phyloP scores from a whole-genome alignment of 2,888 invertebrate genomes.

The Omphaloscelis lunosa region DNA sequence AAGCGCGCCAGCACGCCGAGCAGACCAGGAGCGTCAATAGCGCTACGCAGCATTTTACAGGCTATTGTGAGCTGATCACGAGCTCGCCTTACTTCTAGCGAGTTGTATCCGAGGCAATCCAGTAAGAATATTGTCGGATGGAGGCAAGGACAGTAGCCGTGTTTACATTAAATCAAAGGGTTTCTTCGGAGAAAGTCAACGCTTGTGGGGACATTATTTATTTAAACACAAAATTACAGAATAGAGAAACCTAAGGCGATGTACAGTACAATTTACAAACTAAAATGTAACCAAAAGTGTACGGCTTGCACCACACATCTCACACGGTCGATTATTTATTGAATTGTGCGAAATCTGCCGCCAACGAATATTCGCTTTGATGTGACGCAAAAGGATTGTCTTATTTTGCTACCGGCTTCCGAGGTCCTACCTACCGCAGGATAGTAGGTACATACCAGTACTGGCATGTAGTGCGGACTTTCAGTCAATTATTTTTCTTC shows the following conservation, averaged over 20 bases:
- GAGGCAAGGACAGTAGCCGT: no score
- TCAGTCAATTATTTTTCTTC: conserved; percentile 41
- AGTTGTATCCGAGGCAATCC: no score
- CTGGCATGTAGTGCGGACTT: conserved; percentile 10
- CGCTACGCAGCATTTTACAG: no score
- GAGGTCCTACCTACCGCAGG: neutral
- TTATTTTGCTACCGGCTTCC: conserved; percentile 60
- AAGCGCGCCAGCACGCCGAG: no score
- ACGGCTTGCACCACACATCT: conserved; percentile 55
- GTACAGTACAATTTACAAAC: neutral
- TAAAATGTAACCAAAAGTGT: neutral
- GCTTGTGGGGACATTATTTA: neutral
- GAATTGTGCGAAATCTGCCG: conserved; percentile 77
- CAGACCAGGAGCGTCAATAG: no score
- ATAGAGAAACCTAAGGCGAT: neutral
- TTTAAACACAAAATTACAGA: neutral
- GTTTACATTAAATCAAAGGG: neutral
- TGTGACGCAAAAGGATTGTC: conserved; percentile 77
- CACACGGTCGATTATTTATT: conserved; percentile 77
- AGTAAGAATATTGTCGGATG: no score
- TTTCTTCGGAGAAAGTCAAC: neutral
- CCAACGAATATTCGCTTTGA: conserved; percentile 71
- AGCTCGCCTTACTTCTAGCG: no score
- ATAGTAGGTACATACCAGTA: conserved; percentile 15
- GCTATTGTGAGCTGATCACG: no score